A percentile compares a stretch with the other conserved stretches of the same genome.
Evolutionary conservation across 2,888 invertebrate genomes (phyloP).

Genomic region (Erebia ligea): DNA sequence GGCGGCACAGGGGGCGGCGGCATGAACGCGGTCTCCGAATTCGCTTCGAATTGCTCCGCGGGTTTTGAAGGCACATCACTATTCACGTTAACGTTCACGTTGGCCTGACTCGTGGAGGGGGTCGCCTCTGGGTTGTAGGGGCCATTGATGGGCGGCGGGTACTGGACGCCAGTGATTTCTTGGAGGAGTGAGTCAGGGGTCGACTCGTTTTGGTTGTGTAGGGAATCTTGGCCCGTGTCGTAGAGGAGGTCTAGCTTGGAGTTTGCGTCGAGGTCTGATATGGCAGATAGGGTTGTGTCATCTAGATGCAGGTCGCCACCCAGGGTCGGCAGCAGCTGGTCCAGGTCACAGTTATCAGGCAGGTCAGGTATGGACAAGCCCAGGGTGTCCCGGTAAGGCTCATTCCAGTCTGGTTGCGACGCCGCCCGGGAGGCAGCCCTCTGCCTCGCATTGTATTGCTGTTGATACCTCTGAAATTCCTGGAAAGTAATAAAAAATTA

Average conservation of each 20-base stretch:
- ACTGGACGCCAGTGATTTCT: constrained; percentile 63
- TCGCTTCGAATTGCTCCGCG: constrained; percentile 43
- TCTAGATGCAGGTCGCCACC: constrained; percentile 84
- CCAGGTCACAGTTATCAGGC: constrained; percentile 83
- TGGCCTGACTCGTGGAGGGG: constrained; percentile 42
- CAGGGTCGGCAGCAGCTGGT: constrained; percentile 85
- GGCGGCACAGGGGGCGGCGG: constrained; percentile 65
- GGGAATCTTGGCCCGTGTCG: constrained; percentile 45
- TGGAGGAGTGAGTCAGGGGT: constrained; percentile 52
- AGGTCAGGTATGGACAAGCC: constrained; percentile 69
- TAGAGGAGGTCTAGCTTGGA: constrained; percentile 73
- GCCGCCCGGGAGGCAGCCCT: constrained; percentile 70
- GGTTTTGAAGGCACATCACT: constrained; percentile 55
- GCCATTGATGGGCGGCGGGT: constrained; percentile 53
- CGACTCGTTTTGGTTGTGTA: constrained; percentile 45
- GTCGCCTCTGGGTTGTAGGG: constrained; percentile 50
- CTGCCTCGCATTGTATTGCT: constrained; percentile 85
- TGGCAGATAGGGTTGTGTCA: constrained; percentile 65
- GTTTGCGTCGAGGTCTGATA: constrained; percentile 67
- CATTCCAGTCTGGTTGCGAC: constrained; percentile 75
- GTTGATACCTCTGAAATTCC: constrained; percentile 85
- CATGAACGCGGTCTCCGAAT: constrained; percentile 60
- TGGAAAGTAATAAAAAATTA: constrained; percentile 49
- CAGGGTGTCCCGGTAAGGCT: constrained; percentile 74
- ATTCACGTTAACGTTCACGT: constrained; percentile 37